Percentiles rank a stretch among this genome's conserved stretches.
phyloP scores from a whole-genome alignment of 1,140 invertebrate genomes.

The Zaprionus inermis region DNA sequence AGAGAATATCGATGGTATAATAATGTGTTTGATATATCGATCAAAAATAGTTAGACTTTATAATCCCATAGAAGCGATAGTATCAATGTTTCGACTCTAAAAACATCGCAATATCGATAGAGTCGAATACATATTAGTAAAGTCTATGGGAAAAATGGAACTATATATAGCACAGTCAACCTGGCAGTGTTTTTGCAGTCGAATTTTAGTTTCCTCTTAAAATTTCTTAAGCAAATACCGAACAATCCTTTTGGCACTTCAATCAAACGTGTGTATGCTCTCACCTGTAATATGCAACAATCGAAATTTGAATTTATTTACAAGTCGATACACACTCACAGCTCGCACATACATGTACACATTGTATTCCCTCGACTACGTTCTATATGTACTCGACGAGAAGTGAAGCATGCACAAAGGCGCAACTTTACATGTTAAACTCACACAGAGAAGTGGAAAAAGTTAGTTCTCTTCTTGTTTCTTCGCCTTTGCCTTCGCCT shows the following conservation, averaged over 20 bases:
- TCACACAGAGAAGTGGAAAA: slow-evolving; percentile 11
- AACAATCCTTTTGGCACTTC: neutral
- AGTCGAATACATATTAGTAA: too few relatives aligned
- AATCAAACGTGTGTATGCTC: neutral
- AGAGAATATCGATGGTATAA: too few relatives aligned
- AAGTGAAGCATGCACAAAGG: slow-evolving; percentile 33
- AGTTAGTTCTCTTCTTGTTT: slow-evolving; percentile 11
- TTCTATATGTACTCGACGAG: neutral
- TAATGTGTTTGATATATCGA: too few relatives aligned
- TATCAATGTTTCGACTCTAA: too few relatives aligned
- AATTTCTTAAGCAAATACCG: neutral
- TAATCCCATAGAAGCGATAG: too few relatives aligned
- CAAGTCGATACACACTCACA: neutral
- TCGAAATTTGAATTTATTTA: neutral
- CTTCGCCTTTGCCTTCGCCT: neutral
- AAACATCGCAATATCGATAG: too few relatives aligned
- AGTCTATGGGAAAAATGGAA: too few relatives aligned
- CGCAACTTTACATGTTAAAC: slow-evolving; percentile 31
- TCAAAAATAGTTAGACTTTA: too few relatives aligned
- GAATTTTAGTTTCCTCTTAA: too few relatives aligned
- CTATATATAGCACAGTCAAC: too few relatives aligned
- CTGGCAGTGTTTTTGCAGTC: too few relatives aligned
- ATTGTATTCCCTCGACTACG: slow-evolving; percentile 16
- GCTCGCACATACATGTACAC: neutral
- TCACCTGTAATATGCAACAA: neutral